phyloP scores from a whole-genome alignment of 2,113 vertebrate genomes.

The Cyprinodon variegatus region DNA sequence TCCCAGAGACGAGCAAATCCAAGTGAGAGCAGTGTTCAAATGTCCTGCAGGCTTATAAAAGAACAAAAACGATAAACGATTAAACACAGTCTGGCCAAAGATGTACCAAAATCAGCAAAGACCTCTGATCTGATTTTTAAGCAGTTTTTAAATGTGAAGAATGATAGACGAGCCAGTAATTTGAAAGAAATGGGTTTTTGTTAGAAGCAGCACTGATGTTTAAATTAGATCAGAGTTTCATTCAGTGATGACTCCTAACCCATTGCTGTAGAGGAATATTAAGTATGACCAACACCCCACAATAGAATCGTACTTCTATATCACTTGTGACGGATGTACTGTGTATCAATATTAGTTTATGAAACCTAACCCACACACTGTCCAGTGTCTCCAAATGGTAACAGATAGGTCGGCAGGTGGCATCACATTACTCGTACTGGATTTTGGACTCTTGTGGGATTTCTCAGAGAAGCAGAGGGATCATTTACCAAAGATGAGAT shows the following conservation, averaged over 20 bases:
- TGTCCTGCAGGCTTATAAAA: too few relatives aligned
- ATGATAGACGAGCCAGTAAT: background rate
- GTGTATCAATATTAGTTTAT: conserved; percentile 16
- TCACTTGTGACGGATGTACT: background rate
- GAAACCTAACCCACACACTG: conserved; percentile 40
- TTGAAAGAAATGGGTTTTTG: background rate
- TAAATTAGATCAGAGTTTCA: conserved; percentile 14
- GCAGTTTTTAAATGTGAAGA: background rate
- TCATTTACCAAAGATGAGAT: conserved; percentile 66
- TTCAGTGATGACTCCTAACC: conserved; percentile 23
- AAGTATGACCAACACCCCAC: background rate
- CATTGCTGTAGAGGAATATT: background rate
- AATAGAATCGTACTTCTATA: conserved; percentile 10
- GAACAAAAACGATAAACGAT: background rate
- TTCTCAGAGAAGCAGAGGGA: conserved; percentile 38
- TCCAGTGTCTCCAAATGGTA: conserved; percentile 17
- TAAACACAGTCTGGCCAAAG: background rate
- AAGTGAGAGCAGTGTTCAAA: too few relatives aligned
- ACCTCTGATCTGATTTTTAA: background rate
- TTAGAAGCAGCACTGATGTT: background rate
- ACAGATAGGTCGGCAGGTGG: conserved; percentile 38
- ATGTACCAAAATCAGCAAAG: background rate
- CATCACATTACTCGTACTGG: conserved; percentile 34
- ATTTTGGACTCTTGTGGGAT: conserved; percentile 40
- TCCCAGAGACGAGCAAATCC: too few relatives aligned